Evolutionary conservation across 2,888 invertebrate genomes (phyloP), one percentile per base, ranked within the genome.

Genomic region (Amiota minor): DNA sequence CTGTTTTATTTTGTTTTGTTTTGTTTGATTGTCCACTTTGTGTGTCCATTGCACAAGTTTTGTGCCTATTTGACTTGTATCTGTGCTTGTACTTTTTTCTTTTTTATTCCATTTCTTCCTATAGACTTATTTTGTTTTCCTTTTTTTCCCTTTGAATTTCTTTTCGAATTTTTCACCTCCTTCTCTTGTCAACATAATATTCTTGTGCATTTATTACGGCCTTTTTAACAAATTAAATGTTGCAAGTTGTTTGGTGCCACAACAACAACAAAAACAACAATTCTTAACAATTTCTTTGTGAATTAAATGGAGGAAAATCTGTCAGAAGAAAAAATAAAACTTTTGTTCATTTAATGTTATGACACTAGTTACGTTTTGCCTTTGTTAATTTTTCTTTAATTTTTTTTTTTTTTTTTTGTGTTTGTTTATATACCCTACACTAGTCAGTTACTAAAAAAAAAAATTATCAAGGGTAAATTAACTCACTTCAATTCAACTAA

Each of bases 211-310:
- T 77, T 75, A 78, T 78, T 79, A 78, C 77, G 76, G 78, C 80
- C 87, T 85, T 88, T 88, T 88, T 84, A 88, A 86, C 88, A 88
- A 87, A 87, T 88, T 87, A 87, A 87, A 87, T 87, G 87, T 79
- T 84, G 84, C 76, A 70, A 45, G 12, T 82, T 81, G 83, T 85
- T 79, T 50, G 50, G 35, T 49, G 20, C 62, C 23, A 62, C 53
- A 50, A 56, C 56, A 16, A 56, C 56, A 59, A 59, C 14, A 59
- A 59, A 14, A n/a, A 16, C 55, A 12, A 56, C 16, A 56, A 20
- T 20, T 18, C 35, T 35, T 35, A 35, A 35, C 35, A 6, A 16
- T 11, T 75, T 72, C 62, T 74, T 64, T 47, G 47, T 47, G 9
- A 18, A 11, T 16, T 12, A 18, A 18, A 47, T 45, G 45, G 3